phyloP scores from a whole-genome alignment of 2,113 vertebrate genomes.

The Urocitellus parryii region DNA sequence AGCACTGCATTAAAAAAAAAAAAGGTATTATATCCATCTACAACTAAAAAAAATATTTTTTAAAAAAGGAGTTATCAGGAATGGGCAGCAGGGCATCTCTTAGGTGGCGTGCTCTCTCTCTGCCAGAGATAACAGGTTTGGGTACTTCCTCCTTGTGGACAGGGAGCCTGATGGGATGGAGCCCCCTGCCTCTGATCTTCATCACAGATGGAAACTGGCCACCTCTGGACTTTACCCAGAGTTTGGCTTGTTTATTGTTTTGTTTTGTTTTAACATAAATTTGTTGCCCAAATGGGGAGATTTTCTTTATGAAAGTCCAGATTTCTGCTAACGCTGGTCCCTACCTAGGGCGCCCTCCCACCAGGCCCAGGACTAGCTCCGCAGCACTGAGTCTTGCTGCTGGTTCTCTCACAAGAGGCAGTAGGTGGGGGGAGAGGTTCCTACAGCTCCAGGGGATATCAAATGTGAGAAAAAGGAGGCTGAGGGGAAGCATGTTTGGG shows the following conservation, averaged over 20 bases:
- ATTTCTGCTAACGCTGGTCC: not conserved
- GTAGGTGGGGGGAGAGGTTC: not conserved
- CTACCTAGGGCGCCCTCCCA: too few relatives aligned
- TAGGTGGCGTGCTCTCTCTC: not conserved
- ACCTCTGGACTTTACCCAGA: not conserved
- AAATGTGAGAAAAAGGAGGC: not conserved
- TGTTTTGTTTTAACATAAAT: not conserved
- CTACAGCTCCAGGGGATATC: rapidly evolving
- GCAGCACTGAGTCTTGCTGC: rapidly evolving
- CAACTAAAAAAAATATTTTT: too few relatives aligned
- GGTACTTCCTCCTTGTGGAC: not conserved
- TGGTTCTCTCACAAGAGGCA: not conserved
- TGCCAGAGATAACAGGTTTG: not conserved
- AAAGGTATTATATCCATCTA: too few relatives aligned
- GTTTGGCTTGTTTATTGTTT: not conserved
- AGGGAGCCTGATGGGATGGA: not conserved
- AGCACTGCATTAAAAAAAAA: too few relatives aligned
- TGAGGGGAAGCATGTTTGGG: not conserved
- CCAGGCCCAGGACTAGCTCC: too few relatives aligned
- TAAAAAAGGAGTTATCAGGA: not conserved
- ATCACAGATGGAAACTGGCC: not conserved
- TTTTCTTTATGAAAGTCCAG: not conserved
- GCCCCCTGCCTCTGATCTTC: not conserved
- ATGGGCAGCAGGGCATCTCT: not conserved
- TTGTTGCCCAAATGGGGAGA: not conserved